phyloP scores from a whole-genome alignment of 2,888 invertebrate species.

The Platycheirus rosarum region DNA sequence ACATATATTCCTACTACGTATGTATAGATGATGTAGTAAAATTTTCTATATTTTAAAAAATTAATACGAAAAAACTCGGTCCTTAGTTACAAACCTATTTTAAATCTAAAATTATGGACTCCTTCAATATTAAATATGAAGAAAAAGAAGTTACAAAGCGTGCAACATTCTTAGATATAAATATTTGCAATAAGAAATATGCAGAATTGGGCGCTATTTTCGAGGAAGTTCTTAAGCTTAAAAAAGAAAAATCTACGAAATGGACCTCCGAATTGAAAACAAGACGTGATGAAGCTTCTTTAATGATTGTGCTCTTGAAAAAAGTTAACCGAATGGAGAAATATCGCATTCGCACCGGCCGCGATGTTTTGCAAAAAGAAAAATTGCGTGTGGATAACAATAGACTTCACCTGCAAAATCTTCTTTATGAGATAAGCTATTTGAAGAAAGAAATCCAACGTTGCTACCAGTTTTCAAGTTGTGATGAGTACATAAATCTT shows the following conservation, averaged over 20 bases:
- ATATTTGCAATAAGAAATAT: slow-evolving; percentile 82
- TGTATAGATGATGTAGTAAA: no score
- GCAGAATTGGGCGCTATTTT: slow-evolving; percentile 88
- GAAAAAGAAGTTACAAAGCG: slow-evolving; percentile 71
- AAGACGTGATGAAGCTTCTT: slow-evolving; percentile 88
- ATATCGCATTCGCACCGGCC: slow-evolving; percentile 90
- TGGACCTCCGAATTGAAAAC: slow-evolving; percentile 86
- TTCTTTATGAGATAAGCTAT: slow-evolving; percentile 96
- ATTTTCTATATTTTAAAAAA: no score
- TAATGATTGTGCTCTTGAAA: slow-evolving; percentile 92
- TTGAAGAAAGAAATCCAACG: slow-evolving; percentile 97
- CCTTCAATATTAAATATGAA: slow-evolving; percentile 60
- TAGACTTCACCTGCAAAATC: slow-evolving; percentile 94
- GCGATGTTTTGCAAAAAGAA: slow-evolving; percentile 91
- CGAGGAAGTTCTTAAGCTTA: slow-evolving; percentile 87
- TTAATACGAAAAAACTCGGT: no score
- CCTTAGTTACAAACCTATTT: no score
- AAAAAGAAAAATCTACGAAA: slow-evolving; percentile 84
- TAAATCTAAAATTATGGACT: slow-evolving; percentile 55
- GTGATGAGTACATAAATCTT: slow-evolving; percentile 95
- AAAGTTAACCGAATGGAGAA: slow-evolving; percentile 96
- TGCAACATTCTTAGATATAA: slow-evolving; percentile 55
- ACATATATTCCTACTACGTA: no score
- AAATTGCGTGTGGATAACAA: slow-evolving; percentile 95
- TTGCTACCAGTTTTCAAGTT: slow-evolving; percentile 96